Evolutionary conservation across 2,888 invertebrate genomes (phyloP).

Genomic region (Harmothoe impar): DNA sequence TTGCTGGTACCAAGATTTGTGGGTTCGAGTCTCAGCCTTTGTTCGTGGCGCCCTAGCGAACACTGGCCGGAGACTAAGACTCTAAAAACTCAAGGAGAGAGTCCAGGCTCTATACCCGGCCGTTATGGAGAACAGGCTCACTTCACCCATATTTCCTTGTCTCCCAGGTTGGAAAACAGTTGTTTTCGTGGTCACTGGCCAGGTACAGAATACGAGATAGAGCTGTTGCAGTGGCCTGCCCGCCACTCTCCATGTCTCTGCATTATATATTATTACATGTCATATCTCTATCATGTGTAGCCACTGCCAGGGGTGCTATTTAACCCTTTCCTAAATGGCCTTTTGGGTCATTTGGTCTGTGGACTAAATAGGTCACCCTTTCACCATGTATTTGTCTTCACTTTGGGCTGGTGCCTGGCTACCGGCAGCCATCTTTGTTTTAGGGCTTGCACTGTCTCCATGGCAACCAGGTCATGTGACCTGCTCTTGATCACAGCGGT

Average conservation of each 20-base stretch:
- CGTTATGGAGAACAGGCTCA: slow-evolving; percentile 55
- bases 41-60: slow-evolving; percentile 58
- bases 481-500: slow-evolving; percentile 23
- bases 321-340: not conserved
- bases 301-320: slow-evolving; percentile 48
- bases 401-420: slow-evolving; percentile 24
- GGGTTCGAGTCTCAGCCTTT: slow-evolving; percentile 56
- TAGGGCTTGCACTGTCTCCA: slow-evolving; percentile 53
- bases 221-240: slow-evolving; percentile 40
- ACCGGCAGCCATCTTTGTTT: slow-evolving; percentile 33
- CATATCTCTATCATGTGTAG: slow-evolving; percentile 53
- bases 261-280: slow-evolving; percentile 12
- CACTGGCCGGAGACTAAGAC: slow-evolving; percentile 45
- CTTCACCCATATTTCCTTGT: slow-evolving; percentile 53
- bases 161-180: slow-evolving; percentile 59
- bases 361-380: slow-evolving; percentile 43
- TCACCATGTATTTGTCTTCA: slow-evolving; percentile 38
- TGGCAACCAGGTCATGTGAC: slow-evolving; percentile 31
- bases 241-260: slow-evolving; percentile 45
- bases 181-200: slow-evolving; percentile 61
- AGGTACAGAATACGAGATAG: slow-evolving; percentile 40
- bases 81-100: slow-evolving; percentile 37
- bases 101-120: slow-evolving; percentile 47
- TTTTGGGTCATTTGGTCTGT: not conserved
- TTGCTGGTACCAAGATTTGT: slow-evolving; percentile 30